phyloP scores from a whole-genome alignment of 1,140 invertebrate species.

The Pseudomyrmex gracilis region DNA sequence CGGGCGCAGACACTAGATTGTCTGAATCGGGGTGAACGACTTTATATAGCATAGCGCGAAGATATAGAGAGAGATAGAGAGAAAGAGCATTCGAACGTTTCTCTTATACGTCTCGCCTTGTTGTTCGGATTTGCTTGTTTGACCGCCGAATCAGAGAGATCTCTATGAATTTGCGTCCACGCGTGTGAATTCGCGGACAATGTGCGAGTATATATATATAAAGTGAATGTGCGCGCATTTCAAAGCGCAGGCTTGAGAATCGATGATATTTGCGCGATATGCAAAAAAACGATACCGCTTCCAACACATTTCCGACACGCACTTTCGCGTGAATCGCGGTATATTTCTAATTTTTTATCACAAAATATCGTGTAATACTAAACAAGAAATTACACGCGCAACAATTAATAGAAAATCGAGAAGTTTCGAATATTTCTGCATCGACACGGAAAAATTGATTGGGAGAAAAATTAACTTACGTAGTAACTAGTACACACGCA shows the following conservation, averaged over 20 bases:
- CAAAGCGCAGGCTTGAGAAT: conserved; percentile 33
- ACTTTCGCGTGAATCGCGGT: no score
- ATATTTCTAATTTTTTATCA: no score
- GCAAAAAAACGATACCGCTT: conserved; percentile 64
- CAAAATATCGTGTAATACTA: no score
- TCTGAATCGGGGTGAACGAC: conserved; percentile 86
- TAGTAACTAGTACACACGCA: no score
- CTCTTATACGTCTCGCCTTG: conserved; percentile 61
- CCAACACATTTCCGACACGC: not conserved
- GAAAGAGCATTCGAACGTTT: conserved; percentile 64
- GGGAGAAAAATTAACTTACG: no score
- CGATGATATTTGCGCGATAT: conserved; percentile 63
- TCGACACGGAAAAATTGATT: no score
- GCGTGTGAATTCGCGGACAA: not conserved
- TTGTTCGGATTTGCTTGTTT: conserved; percentile 71
- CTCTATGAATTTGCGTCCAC: conserved; percentile 34
- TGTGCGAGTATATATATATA: no score
- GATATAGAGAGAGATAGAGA: conserved; percentile 69
- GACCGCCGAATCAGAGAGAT: conserved; percentile 69
- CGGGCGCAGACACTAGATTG: conserved; percentile 85
- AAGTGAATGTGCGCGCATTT: conserved; percentile 21
- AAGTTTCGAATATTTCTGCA: no score
- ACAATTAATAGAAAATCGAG: no score
- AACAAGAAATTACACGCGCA: no score
- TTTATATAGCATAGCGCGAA: conserved; percentile 83